Conservation (phyloP, 1,140 invertebrate species). For the Lutraria rhynchaena region DNA sequence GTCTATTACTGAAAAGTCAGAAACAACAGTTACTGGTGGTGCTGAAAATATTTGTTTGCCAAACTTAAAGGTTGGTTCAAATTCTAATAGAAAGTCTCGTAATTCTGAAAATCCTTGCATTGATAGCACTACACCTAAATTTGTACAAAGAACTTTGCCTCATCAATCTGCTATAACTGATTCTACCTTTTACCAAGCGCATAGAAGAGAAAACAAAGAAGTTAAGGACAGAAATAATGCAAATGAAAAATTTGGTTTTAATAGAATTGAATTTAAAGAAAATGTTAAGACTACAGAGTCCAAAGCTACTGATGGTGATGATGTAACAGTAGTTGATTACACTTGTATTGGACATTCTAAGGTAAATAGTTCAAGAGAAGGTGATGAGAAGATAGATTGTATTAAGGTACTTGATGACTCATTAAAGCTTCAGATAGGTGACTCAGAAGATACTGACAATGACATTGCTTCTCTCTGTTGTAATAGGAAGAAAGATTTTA, state of each 20-base stretch:
- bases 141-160: too few species aligned
- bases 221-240: background rate
- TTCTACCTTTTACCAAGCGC: too few species aligned
- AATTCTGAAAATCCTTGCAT: too few species aligned
- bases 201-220: too few species aligned
- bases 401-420: background rate
- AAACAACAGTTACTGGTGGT: too few species aligned
- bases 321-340: background rate
- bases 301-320: background rate
- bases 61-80: too few species aligned
- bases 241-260: background rate
- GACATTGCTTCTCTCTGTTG: too few species aligned
- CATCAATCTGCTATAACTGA: too few species aligned
- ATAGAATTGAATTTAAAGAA: background rate
- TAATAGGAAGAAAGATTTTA: background rate
- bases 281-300: conserved; percentile 3
- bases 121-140: too few species aligned
- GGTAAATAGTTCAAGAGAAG: background rate
- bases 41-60: too few species aligned
- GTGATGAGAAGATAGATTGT: background rate
- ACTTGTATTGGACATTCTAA: background rate
- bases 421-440: background rate
- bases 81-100: too few species aligned
- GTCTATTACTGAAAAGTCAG: too few species aligned
- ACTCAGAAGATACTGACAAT: background rate